phyloP scores from a whole-genome alignment of 1,140 invertebrate species.

The Sesamia nonagrioides region DNA sequence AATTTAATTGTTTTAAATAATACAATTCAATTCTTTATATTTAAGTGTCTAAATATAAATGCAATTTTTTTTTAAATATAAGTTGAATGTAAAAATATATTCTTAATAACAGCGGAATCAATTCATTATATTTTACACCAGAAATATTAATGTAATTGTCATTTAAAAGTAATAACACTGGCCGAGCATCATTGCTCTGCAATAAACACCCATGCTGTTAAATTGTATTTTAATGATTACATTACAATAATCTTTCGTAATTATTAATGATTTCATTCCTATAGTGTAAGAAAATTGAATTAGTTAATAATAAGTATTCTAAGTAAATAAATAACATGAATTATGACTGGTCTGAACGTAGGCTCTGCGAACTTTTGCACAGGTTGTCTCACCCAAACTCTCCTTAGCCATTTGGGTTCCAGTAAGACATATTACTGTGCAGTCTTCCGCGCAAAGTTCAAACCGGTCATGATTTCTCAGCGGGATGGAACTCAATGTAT shows the following conservation, averaged over 20 bases:
- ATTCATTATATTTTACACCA: constrained; percentile 34
- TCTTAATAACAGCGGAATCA: constrained; percentile 3
- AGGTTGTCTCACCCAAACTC: too few species aligned
- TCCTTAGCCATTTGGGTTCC: too few species aligned
- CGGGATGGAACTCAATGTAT: too few species aligned
- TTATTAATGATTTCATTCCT: constrained; percentile 62
- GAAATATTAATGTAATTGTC: constrained; percentile 31
- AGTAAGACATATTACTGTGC: too few species aligned
- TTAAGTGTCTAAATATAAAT: constrained; percentile 33
- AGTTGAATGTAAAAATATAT: constrained; percentile 26
- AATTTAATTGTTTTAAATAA: background rate
- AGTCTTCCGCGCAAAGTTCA: too few species aligned
- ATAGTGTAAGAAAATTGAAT: constrained; percentile 50
- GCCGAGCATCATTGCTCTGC: background rate
- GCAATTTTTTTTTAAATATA: constrained; percentile 11
- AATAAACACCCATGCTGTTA: constrained; percentile 3
- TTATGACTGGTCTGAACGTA: too few species aligned
- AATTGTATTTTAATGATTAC: background rate
- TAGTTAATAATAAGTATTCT: constrained; percentile 11
- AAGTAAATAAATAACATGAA: background rate
- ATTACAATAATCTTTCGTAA: too few species aligned
- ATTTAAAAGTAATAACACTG: constrained; percentile 9
- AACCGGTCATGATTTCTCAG: too few species aligned
- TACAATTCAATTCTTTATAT: constrained; percentile 28
- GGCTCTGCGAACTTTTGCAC: too few species aligned